Evolutionary conservation across 2,797 vertebrate genomes (phyloP).

Genomic region (Gymnoscopelus microlampas): DNA sequence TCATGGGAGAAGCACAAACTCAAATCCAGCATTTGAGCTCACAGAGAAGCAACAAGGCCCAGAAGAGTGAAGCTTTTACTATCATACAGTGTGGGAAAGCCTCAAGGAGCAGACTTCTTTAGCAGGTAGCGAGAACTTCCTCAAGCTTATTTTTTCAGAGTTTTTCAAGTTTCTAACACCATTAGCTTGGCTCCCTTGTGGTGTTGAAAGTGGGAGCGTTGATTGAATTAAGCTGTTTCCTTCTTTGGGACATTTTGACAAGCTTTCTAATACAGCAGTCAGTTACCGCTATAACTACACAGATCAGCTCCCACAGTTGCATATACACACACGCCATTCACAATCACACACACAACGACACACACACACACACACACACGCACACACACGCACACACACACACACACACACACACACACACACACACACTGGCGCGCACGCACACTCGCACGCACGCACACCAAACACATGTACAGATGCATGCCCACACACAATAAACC

Average conservation of each 20-base stretch:
- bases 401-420: constrained; percentile 28
- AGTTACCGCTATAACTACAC: constrained; percentile 39
- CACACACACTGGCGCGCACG: background rate
- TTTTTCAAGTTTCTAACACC: constrained; percentile 74
- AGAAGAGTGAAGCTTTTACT: constrained; percentile 78
- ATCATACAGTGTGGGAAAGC: constrained; percentile 74
- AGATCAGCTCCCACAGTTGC: constrained; percentile 21
- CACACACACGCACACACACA: background rate
- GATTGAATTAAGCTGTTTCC: constrained; percentile 76
- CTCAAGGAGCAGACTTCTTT: constrained; percentile 76
- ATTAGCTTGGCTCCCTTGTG: constrained; percentile 69
- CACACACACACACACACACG: background rate
- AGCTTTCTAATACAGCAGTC: constrained; percentile 57
- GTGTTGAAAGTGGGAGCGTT: constrained; percentile 61
- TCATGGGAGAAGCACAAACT: constrained; percentile 80
- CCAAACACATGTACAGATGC: background rate
- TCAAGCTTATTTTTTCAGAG: constrained; percentile 71
- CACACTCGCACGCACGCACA: background rate
- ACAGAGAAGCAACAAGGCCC: constrained; percentile 81
- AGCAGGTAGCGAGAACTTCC: constrained; percentile 78
- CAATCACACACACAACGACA: background rate
- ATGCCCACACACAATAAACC: constrained; percentile 11
- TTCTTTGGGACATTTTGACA: constrained; percentile 69
- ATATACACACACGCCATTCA: background rate
- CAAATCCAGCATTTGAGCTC: constrained; percentile 81